These are phyloP conservation scores for Aegotheles bennettii DNA, from an alignment of 2,113 vertebrate species.

Conservation along the genomic window DNA sequence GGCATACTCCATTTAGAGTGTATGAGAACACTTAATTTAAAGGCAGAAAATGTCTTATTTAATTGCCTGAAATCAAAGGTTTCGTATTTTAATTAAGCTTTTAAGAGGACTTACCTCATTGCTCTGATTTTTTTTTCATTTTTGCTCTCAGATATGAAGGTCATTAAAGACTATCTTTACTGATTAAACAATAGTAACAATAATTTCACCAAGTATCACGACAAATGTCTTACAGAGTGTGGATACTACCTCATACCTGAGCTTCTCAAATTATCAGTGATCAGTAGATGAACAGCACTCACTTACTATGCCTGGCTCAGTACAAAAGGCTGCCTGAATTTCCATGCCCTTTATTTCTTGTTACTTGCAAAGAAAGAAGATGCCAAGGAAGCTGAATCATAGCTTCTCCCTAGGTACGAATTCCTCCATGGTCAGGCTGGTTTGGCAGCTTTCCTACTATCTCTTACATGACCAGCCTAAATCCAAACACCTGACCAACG, in stretches of 20 bases:
- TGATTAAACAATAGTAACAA: neutral
- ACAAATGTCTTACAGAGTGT: neutral
- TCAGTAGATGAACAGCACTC: neutral
- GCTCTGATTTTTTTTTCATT: neutral
- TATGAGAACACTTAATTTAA: slow-evolving; percentile 23
- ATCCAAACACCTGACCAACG: neutral
- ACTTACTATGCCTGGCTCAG: neutral
- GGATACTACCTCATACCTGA: neutral
- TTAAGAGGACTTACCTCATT: slow-evolving; percentile 30
- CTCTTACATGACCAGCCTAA: neutral
- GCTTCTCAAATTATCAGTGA: neutral
- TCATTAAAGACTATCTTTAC: slow-evolving; percentile 16
- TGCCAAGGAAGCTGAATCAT: neutral
- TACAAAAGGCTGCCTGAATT: neutral
- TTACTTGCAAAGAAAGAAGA: neutral
- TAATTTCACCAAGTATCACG: neutral
- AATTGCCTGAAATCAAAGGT: slow-evolving; percentile 62
- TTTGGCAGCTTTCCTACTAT: neutral
- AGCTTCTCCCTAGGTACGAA: neutral
- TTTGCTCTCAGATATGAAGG: slow-evolving; percentile 3
- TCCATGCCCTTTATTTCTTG: neutral
- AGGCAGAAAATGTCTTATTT: slow-evolving; percentile 35
- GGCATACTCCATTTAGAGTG: slow-evolving; percentile 25
- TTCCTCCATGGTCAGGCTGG: neutral
- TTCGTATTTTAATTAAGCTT: slow-evolving; percentile 55